Evolutionary conservation across 2,888 invertebrate species (phyloP).

Genomic region (Glaucopsyche alexis): DNA sequence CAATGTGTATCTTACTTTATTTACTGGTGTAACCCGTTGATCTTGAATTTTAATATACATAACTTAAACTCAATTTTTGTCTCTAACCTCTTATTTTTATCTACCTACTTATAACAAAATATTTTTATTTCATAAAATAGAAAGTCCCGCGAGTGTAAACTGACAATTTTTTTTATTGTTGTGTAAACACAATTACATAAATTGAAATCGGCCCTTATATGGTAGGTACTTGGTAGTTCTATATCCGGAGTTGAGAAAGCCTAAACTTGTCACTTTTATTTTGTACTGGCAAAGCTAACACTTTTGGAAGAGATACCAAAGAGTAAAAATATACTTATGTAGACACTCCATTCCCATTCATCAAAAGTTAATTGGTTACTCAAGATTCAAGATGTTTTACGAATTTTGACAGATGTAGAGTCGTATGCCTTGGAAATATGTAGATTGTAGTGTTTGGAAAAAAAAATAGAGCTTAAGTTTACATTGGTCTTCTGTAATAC

Average conservation of each 20-base stretch:
- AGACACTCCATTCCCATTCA: no score
- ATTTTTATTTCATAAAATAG: background rate
- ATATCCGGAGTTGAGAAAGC: background rate
- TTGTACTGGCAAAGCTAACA: background rate
- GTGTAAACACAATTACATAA: constrained; percentile 4
- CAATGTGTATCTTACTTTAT: background rate
- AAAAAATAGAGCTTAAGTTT: no score
- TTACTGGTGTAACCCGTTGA: constrained; percentile 2
- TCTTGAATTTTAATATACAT: constrained; percentile 7
- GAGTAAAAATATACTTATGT: no score
- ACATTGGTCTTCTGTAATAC: no score
- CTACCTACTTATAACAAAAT: background rate
- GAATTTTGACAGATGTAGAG: no score
- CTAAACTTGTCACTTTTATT: background rate
- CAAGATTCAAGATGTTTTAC: no score
- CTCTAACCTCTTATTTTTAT: no score
- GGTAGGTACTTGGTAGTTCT: background rate
- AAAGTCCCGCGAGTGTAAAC: background rate
- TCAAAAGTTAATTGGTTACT: no score
- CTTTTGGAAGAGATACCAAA: no score
- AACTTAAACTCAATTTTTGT: no score
- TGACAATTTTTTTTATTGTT: background rate
- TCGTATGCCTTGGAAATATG: no score
- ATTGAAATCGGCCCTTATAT: constrained; percentile 4
- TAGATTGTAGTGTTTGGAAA: no score